Percentiles rank a stretch among this genome's conserved stretches.
phyloP scores from a whole-genome alignment of 2,888 invertebrate species.

The Aradus depressus region DNA sequence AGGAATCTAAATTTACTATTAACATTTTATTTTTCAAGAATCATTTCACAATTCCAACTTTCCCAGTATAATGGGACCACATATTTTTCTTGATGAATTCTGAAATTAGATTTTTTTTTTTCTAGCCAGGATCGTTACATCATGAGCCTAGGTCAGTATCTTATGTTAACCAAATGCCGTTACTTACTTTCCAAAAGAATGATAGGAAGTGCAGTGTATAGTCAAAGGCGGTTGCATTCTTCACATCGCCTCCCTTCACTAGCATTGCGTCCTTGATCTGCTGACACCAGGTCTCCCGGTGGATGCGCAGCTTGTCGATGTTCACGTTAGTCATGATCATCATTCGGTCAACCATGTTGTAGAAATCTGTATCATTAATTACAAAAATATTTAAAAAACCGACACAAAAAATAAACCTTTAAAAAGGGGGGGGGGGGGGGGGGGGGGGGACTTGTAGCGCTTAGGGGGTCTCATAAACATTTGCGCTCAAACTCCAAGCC shows the following conservation, averaged over 20 bases:
- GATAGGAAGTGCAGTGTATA: constrained; percentile 46
- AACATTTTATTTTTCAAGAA: too few species aligned
- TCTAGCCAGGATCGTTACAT: neutral
- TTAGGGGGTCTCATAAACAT: too few species aligned
- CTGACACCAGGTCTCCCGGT: constrained; percentile 41
- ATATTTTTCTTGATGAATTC: too few species aligned
- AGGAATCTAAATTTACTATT: too few species aligned
- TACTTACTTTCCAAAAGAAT: constrained; percentile 44
- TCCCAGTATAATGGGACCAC: neutral
- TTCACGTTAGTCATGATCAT: constrained; percentile 44
- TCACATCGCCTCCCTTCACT: constrained; percentile 48
- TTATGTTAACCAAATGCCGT: neutral
- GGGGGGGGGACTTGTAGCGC: too few species aligned
- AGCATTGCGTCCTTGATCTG: constrained; percentile 45
- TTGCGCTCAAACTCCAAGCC: too few species aligned
- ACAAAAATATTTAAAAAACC: too few species aligned
- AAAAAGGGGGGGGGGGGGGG: too few species aligned
- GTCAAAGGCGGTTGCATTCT: constrained; percentile 42
- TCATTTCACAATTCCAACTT: neutral
- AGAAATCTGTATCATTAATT: constrained; percentile 42
- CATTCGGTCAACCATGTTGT: constrained; percentile 43
- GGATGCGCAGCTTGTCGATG: constrained; percentile 42
- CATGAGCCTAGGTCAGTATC: neutral
- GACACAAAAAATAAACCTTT: too few species aligned
- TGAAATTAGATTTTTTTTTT: neutral